These are phyloP conservation scores for Fulmarus glacialis DNA, from an alignment of 2,113 vertebrate species.

Conservation along the genomic window DNA sequence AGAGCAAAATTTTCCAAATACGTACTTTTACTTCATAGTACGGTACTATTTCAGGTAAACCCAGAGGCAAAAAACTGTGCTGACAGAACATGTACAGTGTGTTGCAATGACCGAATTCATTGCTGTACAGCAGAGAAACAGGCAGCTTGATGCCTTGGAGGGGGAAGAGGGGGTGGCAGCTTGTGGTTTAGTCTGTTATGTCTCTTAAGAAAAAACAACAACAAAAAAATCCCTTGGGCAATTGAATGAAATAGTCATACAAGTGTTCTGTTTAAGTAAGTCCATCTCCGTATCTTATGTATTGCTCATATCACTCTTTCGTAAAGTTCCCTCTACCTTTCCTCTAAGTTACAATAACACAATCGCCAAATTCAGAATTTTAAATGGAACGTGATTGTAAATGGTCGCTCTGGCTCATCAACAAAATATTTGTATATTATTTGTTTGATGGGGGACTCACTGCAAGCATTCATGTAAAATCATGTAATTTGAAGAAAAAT, in stretches of 20 bases:
- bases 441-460: not conserved
- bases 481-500: not conserved
- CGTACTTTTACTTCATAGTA: not conserved
- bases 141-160: not conserved
- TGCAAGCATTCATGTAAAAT: not conserved
- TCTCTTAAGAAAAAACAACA: not conserved
- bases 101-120: not conserved
- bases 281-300: not conserved
- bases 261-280: not conserved
- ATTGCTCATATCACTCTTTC: accelerated
- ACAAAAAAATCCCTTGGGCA: not conserved
- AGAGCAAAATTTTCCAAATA: not conserved
- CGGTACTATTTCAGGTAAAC: not conserved
- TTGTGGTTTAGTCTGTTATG: not conserved
- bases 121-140: not conserved
- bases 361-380: not conserved
- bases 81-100: not conserved
- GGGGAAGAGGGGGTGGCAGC: not conserved
- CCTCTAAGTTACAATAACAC: not conserved
- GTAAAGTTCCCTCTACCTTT: not conserved
- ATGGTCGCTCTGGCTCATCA: not conserved
- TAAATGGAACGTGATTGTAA: not conserved
- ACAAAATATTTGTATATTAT: not conserved
- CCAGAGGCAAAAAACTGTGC: not conserved
- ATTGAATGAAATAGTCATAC: not conserved